Evolutionary conservation across 2,113 vertebrate genomes (phyloP).

Genomic region (Trachemys scripta): DNA sequence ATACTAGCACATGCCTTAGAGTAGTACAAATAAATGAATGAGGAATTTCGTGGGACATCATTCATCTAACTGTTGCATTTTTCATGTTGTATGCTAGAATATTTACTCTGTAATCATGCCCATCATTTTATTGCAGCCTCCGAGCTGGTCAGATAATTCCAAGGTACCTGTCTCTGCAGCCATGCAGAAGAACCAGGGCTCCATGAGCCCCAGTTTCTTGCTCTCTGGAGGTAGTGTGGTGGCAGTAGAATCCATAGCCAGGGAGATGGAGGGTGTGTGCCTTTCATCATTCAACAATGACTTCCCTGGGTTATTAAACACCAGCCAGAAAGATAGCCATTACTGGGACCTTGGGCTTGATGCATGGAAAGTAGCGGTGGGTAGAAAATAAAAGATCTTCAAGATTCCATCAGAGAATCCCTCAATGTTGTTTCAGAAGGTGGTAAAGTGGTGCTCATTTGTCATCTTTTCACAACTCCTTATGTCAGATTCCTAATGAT

Average conservation of each 20-base stretch:
- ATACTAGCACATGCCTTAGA: neutral
- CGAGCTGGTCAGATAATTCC: neutral
- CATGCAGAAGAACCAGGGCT: neutral
- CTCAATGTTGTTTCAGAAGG: neutral
- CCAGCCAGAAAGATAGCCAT: neutral
- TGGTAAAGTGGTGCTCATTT: neutral
- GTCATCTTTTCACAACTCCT: neutral
- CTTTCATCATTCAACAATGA: neutral
- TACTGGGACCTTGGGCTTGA: neutral
- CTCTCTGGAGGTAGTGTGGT: neutral
- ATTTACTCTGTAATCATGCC: neutral
- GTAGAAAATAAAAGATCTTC: neutral
- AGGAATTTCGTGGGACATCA: neutral
- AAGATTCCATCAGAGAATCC: neutral
- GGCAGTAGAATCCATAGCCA: neutral
- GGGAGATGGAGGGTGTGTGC: neutral
- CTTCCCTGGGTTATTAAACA: neutral
- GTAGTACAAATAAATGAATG: neutral
- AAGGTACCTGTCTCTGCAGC: neutral
- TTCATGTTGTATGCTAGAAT: neutral
- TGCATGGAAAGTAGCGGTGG: neutral
- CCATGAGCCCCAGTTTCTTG: neutral
- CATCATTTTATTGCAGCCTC: neutral
- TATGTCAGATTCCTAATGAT: neutral
- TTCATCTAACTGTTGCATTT: rapidly evolving